Evolutionary conservation across 2,888 invertebrate species (phyloP).

Genomic region (Phasia obesa): DNA sequence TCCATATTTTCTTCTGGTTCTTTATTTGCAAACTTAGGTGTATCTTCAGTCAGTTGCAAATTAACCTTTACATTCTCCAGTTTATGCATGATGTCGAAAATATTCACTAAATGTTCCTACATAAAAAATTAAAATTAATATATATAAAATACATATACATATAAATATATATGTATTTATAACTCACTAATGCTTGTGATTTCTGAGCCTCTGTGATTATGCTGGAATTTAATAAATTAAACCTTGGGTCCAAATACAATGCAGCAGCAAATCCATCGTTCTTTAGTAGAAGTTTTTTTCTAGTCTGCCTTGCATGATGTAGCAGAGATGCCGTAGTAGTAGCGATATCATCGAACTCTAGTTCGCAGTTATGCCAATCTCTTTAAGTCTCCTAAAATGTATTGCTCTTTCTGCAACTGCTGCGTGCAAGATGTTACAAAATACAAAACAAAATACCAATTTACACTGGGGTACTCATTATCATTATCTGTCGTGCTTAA

Average conservation of each 20-base stretch:
- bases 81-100: neutral
- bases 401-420: constrained; percentile 60
- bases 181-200: constrained; percentile 64
- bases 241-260: constrained; percentile 64
- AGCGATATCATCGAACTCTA: constrained; percentile 51
- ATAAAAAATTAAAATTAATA: neutral
- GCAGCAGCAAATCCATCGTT: constrained; percentile 66
- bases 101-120: constrained; percentile 21
- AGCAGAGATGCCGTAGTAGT: constrained; percentile 11
- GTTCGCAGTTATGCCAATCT: constrained; percentile 65
- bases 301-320: constrained; percentile 18
- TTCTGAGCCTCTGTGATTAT: constrained; percentile 63
- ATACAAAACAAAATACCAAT: constrained; percentile 66
- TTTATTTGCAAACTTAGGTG: too few species aligned
- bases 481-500: neutral
- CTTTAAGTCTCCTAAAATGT: constrained; percentile 70
- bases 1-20: neutral
- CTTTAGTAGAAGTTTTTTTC: constrained; percentile 51
- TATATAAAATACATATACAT: too few species aligned
- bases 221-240: constrained; percentile 40
- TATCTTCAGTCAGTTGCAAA: too few species aligned
- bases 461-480: neutral
- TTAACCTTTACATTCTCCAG: neutral
- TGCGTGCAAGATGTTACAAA: constrained; percentile 65
- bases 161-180: too few species aligned